These are phyloP conservation scores for Odontomachus brunneus DNA, from an alignment of 1,140 invertebrate species.

Conservation along the genomic window DNA sequence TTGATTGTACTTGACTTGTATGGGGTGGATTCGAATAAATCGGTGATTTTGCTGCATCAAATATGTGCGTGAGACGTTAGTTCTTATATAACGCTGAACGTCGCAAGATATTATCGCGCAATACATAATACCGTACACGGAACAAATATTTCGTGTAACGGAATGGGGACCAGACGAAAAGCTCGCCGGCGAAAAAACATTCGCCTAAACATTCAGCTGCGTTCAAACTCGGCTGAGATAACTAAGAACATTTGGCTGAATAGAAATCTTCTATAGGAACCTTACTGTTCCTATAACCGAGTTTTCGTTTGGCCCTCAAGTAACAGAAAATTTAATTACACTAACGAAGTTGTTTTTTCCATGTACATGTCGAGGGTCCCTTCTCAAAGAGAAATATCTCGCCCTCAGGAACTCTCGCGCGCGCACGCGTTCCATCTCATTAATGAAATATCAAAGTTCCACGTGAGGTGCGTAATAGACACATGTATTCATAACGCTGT, in stretches of 20 bases:
- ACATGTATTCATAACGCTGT: conserved; percentile 40
- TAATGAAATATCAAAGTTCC: conserved; percentile 34
- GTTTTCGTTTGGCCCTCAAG: too few relatives aligned
- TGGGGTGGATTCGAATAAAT: conserved; percentile 16
- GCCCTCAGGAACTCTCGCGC: neutral
- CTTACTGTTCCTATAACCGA: too few relatives aligned
- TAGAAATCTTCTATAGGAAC: too few relatives aligned
- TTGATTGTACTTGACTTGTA: neutral
- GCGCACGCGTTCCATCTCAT: neutral
- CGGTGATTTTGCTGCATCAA: neutral
- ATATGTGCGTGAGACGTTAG: conserved; percentile 17
- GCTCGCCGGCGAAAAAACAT: too few relatives aligned
- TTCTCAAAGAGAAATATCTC: conserved; percentile 17
- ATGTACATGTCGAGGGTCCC: neutral
- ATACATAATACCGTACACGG: conserved; percentile 6
- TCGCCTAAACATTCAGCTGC: too few relatives aligned
- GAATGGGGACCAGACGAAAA: too few relatives aligned
- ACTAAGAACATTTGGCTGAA: too few relatives aligned
- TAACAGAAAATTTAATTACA: too few relatives aligned
- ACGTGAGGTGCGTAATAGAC: conserved; percentile 18
- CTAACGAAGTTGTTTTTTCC: too few relatives aligned
- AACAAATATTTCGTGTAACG: too few relatives aligned
- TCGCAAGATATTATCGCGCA: conserved; percentile 12
- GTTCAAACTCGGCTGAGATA: too few relatives aligned
- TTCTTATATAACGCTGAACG: conserved; percentile 1